Evolutionary conservation across 2,888 invertebrate genomes (phyloP).

Genomic region (Lapara coniferarum): DNA sequence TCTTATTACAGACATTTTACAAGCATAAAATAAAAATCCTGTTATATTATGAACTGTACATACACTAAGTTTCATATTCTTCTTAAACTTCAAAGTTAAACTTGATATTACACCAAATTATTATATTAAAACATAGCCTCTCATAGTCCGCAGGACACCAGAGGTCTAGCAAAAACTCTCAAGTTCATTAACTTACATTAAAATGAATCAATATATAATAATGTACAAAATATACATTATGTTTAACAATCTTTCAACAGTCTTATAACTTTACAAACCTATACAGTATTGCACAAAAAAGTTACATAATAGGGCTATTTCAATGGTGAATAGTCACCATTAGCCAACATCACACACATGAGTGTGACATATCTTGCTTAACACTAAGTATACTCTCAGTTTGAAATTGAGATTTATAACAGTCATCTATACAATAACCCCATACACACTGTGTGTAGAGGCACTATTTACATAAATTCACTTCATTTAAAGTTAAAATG

Average conservation of each 20-base stretch:
- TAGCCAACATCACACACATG: slow-evolving; percentile 22
- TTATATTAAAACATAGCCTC: slow-evolving; percentile 62
- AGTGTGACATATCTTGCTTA: slow-evolving; percentile 5
- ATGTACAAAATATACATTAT: slow-evolving; percentile 81
- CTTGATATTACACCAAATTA: slow-evolving; percentile 40
- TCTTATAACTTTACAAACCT: slow-evolving; percentile 79
- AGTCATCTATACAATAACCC: slow-evolving; percentile 42
- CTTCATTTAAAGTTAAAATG: slow-evolving; percentile 27
- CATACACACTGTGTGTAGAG: slow-evolving; percentile 38
- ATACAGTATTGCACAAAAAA: slow-evolving; percentile 77
- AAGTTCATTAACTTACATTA: slow-evolving; percentile 66
- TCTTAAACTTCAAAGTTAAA: slow-evolving; percentile 32
- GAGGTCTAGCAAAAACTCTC: slow-evolving; percentile 64
- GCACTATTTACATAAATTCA: slow-evolving; percentile 49
- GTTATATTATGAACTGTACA: slow-evolving; percentile 15
- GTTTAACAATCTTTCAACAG: slow-evolving; percentile 80
- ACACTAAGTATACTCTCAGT: slow-evolving; percentile 16
- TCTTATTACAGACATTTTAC: slow-evolving; percentile 3
- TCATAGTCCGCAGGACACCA: slow-evolving; percentile 48
- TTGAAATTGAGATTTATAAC: slow-evolving; percentile 35
- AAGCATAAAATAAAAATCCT: background rate
- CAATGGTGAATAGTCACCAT: slow-evolving; percentile 26
- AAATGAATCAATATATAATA: slow-evolving; percentile 71
- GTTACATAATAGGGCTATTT: slow-evolving; percentile 32
- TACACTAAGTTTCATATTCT: background rate